Conservation (phyloP, 2,888 invertebrate genomes). For the Herminia tarsipennalis region DNA sequence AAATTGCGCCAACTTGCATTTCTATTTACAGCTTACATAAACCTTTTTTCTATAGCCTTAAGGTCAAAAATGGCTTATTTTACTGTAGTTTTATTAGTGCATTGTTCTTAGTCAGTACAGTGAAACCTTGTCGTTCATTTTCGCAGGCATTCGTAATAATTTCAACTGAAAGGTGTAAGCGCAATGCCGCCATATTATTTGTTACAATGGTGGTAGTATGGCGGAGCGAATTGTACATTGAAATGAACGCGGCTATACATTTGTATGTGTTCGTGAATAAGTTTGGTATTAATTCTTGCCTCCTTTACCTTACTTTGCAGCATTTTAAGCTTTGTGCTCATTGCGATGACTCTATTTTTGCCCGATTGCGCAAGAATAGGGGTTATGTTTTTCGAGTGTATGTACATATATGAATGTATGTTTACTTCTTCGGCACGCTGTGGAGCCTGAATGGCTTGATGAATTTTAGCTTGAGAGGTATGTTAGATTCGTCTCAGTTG, state of each 20-base stretch:
- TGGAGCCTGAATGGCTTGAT: too few species aligned
- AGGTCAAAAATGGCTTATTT: slow-evolving; percentile 9
- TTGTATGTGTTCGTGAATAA: slow-evolving; percentile 2
- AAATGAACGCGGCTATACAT: slow-evolving; percentile 23
- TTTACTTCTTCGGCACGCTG: too few species aligned
- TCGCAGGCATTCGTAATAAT: slow-evolving; percentile 34
- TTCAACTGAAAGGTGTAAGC: slow-evolving; percentile 38
- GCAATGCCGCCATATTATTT: slow-evolving; percentile 34
- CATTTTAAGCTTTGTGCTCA: too few species aligned
- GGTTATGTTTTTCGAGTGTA: too few species aligned
- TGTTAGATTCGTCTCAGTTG: too few species aligned
- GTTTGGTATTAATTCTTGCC: neutral
- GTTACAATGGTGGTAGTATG: slow-evolving; percentile 31
- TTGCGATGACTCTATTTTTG: too few species aligned
- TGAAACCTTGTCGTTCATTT: slow-evolving; percentile 41
- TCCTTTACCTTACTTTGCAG: too few species aligned
- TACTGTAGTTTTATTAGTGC: too few species aligned
- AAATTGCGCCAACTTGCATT: slow-evolving; percentile 7
- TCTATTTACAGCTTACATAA: slow-evolving; percentile 11
- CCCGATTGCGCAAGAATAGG: too few species aligned
- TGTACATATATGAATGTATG: too few species aligned
- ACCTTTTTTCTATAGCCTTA: slow-evolving; percentile 6
- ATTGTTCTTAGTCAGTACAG: neutral
- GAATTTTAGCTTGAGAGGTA: too few species aligned
- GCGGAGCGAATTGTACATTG: slow-evolving; percentile 12